Evolutionary conservation across 2,797 vertebrate species (phyloP).

Genomic region (Heteromormyrus szaboi): DNA sequence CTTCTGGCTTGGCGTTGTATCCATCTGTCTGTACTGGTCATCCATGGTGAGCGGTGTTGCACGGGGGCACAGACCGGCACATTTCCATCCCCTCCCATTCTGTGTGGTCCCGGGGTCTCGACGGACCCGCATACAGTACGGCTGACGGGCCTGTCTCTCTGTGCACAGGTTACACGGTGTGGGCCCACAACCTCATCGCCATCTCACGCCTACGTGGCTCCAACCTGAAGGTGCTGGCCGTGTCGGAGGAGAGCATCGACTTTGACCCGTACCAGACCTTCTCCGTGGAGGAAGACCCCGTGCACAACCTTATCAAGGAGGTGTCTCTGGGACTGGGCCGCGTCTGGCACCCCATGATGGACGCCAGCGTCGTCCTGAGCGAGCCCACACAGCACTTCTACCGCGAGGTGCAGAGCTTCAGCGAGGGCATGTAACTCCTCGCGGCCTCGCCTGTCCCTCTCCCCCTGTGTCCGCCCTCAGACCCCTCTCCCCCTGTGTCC

Average conservation of each 20-base stretch:
- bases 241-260: slow-evolving; percentile 97
- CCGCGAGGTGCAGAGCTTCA: slow-evolving; percentile 92
- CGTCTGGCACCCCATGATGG: slow-evolving; percentile 87
- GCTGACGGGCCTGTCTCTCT: neutral
- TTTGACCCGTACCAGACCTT: slow-evolving; percentile 89
- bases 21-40: slow-evolving; percentile 81
- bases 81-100: neutral
- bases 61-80: neutral
- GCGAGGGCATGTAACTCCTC: slow-evolving; percentile 80
- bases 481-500: neutral
- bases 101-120: neutral
- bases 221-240: slow-evolving; percentile 82
- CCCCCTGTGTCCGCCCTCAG: neutral
- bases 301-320: slow-evolving; percentile 93
- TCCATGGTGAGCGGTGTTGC: slow-evolving; percentile 76
- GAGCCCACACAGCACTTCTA: slow-evolving; percentile 96
- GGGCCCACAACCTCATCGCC: slow-evolving; percentile 97
- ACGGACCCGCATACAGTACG: neutral
- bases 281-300: slow-evolving; percentile 85
- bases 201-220: slow-evolving; percentile 92
- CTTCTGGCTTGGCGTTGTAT: slow-evolving; percentile 91
- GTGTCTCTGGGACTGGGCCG: slow-evolving; percentile 88
- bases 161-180: slow-evolving; percentile 83
- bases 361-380: slow-evolving; percentile 83
- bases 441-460: neutral